phyloP scores from a whole-genome alignment of 2,113 vertebrate genomes.

The Aegotheles bennettii region DNA sequence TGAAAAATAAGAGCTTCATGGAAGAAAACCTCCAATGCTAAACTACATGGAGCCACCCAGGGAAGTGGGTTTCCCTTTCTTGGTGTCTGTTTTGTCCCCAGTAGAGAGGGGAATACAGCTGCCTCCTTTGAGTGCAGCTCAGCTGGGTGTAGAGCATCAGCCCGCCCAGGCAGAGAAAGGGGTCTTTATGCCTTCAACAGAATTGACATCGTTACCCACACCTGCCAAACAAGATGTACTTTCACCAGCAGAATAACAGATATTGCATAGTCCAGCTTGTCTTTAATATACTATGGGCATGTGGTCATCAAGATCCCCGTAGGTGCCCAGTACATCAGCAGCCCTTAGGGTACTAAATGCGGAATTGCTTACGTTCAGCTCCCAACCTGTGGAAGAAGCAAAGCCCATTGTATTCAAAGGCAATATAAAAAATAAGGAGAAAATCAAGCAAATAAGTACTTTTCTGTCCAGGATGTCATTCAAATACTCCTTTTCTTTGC shows the following conservation, averaged over 20 bases:
- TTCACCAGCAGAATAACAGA: not conserved
- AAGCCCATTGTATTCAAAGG: not conserved
- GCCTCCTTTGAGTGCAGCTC: not conserved
- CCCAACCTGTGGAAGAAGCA: not conserved
- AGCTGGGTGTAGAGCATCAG: not conserved
- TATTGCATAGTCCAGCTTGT: rapidly evolving
- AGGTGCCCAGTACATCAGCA: rapidly evolving
- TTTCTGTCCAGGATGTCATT: not conserved
- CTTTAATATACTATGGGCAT: not conserved
- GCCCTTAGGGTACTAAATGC: not conserved
- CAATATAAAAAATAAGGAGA: not conserved
- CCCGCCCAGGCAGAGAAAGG: not conserved
- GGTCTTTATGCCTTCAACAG: not conserved
- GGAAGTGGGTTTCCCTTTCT: not conserved
- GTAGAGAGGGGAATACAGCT: not conserved
- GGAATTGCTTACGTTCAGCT: not conserved
- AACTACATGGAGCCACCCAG: not conserved
- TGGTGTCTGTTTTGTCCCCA: not conserved
- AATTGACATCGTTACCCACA: not conserved
- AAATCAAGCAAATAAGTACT: not conserved
- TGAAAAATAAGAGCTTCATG: not conserved
- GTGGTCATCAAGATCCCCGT: too few species aligned
- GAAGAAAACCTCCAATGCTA: not conserved
- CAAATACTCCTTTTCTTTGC: not conserved
- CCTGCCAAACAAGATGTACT: not conserved